Evolutionary conservation across 2,113 vertebrate genomes (phyloP).

Genomic region (Hemicordylus capensis): DNA sequence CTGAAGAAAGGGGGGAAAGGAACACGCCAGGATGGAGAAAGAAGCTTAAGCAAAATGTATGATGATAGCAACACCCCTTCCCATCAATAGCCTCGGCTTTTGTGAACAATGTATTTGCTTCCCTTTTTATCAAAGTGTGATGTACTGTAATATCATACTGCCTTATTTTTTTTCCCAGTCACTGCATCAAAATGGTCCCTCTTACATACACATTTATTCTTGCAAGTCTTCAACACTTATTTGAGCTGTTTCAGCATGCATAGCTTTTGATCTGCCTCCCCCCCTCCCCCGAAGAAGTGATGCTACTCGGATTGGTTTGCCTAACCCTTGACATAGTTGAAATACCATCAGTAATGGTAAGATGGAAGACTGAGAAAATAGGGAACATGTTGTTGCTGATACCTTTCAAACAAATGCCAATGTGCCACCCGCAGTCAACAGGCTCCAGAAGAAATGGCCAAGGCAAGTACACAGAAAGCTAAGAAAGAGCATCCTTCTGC

Average conservation of each 20-base stretch:
- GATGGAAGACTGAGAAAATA: neutral
- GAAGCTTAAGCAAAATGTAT: neutral
- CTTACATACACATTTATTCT: neutral
- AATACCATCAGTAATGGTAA: constrained; percentile 43
- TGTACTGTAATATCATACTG: constrained; percentile 2
- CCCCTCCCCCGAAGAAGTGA: constrained; percentile 42
- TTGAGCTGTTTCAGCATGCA: constrained; percentile 24
- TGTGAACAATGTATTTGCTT: neutral
- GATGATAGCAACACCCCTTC: neutral
- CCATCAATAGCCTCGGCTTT: neutral
- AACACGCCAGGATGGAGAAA: neutral
- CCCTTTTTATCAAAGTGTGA: constrained; percentile 31
- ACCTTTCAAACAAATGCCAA: constrained; percentile 14
- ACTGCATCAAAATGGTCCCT: constrained; percentile 45
- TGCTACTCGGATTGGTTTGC: constrained; percentile 20
- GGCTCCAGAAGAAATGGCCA: rapidly evolving
- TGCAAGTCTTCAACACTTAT: constrained; percentile 45
- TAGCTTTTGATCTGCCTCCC: constrained; percentile 43
- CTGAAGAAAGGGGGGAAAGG: neutral
- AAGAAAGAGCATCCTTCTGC: no score
- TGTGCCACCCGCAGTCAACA: constrained; percentile 3
- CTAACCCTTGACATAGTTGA: constrained; percentile 53
- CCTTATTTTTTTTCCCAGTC: constrained; percentile 21
- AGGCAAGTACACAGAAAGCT: rapidly evolving
- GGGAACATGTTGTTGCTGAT: constrained; percentile 2